A percentile compares a stretch with the other conserved stretches of the same genome.
Conservation (phyloP, 2,888 invertebrate species). For the Pyrgus malvae region DNA sequence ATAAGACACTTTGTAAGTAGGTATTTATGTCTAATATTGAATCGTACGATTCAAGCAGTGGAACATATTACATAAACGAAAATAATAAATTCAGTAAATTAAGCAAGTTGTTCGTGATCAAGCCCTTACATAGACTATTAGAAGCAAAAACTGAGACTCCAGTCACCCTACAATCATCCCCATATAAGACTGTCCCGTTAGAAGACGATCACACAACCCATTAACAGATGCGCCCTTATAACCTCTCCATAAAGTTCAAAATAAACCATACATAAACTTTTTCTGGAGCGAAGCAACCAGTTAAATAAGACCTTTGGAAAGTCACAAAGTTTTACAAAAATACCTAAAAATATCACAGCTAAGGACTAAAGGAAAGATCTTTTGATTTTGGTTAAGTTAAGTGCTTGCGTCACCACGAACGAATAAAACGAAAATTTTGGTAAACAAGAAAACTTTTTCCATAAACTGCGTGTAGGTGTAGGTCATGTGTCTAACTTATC, state of each 20-base stretch:
- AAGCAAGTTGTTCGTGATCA: neutral
- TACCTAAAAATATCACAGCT: neutral
- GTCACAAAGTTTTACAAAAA: neutral
- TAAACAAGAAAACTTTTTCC: too few relatives aligned
- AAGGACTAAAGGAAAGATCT: neutral
- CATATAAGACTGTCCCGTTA: constrained; percentile 59
- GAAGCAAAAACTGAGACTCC: constrained; percentile 13
- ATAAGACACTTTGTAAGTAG: too few relatives aligned
- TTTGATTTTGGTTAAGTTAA: neutral
- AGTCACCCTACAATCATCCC: constrained; percentile 48
- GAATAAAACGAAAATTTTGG: too few relatives aligned
- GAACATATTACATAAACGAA: too few relatives aligned
- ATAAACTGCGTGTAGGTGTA: too few relatives aligned
- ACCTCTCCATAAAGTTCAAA: constrained; percentile 1
- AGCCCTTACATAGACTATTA: constrained; percentile 11
- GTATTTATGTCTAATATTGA: too few relatives aligned
- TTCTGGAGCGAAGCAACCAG: neutral
- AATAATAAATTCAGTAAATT: too few relatives aligned
- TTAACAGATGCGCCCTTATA: neutral
- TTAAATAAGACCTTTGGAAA: neutral
- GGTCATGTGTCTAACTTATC: too few relatives aligned
- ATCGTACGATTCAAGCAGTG: too few relatives aligned
- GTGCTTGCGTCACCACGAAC: too few relatives aligned
- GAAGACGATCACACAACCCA: constrained; percentile 25
- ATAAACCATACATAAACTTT: neutral